Base-by-base conservation (phyloP, 2,113 vertebrate species). In the Parotia lawesii region DNA sequence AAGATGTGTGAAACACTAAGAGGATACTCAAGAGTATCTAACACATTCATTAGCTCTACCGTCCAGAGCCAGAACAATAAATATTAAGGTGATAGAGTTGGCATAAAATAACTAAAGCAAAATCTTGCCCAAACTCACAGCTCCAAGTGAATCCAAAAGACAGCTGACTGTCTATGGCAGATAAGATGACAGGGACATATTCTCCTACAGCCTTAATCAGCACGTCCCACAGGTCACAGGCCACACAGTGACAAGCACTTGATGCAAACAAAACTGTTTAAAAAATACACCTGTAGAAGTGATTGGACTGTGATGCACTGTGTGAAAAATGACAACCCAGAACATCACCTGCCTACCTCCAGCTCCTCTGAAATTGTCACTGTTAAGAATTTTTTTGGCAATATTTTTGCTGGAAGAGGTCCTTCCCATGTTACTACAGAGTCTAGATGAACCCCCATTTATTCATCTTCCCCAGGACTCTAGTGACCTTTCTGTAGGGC, bases 401-500 rank as follows among this genome's bases (percentile, higher is more conserved):
- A 29, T 56, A 48, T 89, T 90, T 74, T 70, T 90, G 42, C 77
- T 94, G 83, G 91, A 90, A 80, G 64, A 80, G 22, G 27, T 90
- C 85, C 62, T 45, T 90, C 44, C 79, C 54, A 5, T 57, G 73
- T 96, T 90, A 72, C 66, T 50, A 19, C 15, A 42, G 6, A 69
- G 66, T 35, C 54, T 61, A 50, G 33, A 73, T 72, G 91, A 81
- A 61, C 53, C 57, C 86, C 61, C 73, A 27, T 61, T 89, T 78
- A 33, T 78, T 57, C 29, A 15, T 54, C 86, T 65, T 93, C 92
- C 83, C 45, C 80, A 67, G 92, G 94, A 95, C 60, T 66, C 23
- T 18, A 29, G 73, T 94, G 96, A 95, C 94, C 84, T 92, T 96
- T 94, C 77, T 89, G 54, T 66, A 73, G 93, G 73, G 84, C 92